Base-by-base conservation (phyloP, 2,797 vertebrate genomes). In the Argentina silus region DNA sequence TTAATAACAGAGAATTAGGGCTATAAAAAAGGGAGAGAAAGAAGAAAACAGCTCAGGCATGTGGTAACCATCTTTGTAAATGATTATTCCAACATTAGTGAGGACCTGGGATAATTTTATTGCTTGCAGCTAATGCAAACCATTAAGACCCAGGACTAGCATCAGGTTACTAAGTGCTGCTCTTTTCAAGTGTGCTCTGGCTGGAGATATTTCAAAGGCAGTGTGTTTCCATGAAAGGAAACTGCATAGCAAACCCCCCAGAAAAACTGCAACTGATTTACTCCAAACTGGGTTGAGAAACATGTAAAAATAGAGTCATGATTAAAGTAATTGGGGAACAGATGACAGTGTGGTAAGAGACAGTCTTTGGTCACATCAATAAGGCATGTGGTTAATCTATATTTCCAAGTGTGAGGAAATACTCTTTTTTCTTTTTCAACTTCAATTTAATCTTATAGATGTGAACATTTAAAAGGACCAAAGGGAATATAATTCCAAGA, bases 61-160 rank as follows among this genome's bases (percentile, higher is more conserved):
- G 95, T 95, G 95, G 96, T 96, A 96, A 97, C 95, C 96, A 95
- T 98, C 95, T 95, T 95, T 93, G 95, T 96, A 97, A 98, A 97
- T 97, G 96, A 98, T 98, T 97, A 96, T 96, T 95, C 93, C 91
- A 94, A 94, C 92, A 94, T 94, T 95, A 95, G 94, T 86, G 89
- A 36, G 92, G 94, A 93, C 90, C 91, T 90, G 89, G 91, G 90
- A 94, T 93, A 93, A 95, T 94, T 96, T 96, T 96, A 96, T 91
- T 90, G 96, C 96, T 95, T 80, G 92, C 86, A 93, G 94, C 94
- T 95, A 96, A 97, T 94, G 95, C 90, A 94, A 95, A 93, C 92
- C 95, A 96, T 97, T 96, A 96, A 93, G 91, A 89, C 90, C 71
- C 81, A 81, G 11, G 67, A 85, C 85, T 81, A 91, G 95, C 93